These are phyloP conservation scores for Byasa hedistus DNA, from an alignment of 2,888 invertebrate species.

Conservation along the genomic window DNA sequence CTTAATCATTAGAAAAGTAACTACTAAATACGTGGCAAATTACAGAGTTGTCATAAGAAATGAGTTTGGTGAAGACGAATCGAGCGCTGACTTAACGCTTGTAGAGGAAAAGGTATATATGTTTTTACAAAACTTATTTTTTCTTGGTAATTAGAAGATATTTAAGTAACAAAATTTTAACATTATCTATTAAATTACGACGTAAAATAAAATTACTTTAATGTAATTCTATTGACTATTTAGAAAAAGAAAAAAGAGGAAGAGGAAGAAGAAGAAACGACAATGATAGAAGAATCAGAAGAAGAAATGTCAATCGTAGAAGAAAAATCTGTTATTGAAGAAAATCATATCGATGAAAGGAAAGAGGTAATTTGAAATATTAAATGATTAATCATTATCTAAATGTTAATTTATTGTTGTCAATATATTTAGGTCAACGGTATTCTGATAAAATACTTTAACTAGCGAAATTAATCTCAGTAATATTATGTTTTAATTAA, in stretches of 20 bases:
- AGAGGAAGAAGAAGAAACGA: conserved; percentile 62
- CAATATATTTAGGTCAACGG: too few species aligned
- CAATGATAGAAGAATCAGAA: conserved; percentile 72
- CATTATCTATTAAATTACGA: too few species aligned
- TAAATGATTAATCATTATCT: too few species aligned
- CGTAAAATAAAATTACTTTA: too few species aligned
- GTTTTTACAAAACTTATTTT: too few species aligned
- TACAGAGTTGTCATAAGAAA: conserved; percentile 94
- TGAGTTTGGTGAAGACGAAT: conserved; percentile 94
- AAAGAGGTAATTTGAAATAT: conserved; percentile 52
- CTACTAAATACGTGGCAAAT: conserved; percentile 87
- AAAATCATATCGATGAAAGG: conserved; percentile 75
- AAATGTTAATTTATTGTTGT: too few species aligned
- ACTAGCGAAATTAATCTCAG: too few species aligned
- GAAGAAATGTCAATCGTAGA: conserved; percentile 75
- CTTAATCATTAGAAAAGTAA: conserved; percentile 87
- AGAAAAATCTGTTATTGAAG: conserved; percentile 72
- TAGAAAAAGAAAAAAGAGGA: conserved; percentile 79
- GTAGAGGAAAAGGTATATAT: conserved; percentile 77
- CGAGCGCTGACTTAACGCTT: conserved; percentile 91
- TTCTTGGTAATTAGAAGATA: too few species aligned
- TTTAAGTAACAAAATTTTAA: too few species aligned
- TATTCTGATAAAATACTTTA: too few species aligned
- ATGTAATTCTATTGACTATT: background rate
- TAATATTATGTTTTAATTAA: conserved; percentile 26